Evolutionary conservation across 2,797 vertebrate genomes (phyloP), one percentile per base, ranked within the genome.

Genomic region (Cirrhinus molitorella): DNA sequence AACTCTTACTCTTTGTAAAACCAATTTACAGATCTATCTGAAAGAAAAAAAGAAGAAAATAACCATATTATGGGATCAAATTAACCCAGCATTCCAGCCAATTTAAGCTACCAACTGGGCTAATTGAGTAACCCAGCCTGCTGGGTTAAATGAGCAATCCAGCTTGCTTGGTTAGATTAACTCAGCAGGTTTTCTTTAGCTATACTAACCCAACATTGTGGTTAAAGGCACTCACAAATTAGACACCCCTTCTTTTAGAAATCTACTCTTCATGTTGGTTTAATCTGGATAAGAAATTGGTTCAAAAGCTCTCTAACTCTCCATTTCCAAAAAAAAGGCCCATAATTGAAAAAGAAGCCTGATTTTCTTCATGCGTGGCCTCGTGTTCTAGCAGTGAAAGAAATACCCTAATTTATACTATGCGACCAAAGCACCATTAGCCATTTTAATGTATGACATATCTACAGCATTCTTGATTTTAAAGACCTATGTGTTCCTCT

Each of bases 381-480:
- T 61, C 21, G 12, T 72, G 40, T 49, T 51, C 55, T 63, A 25
- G 25, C n/a, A 25, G 34, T 73, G 57, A 51, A 73, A 11, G 0
- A 49, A 49, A 49, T 49, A 19, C 16, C 57, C 21, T 21, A 40
- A 65, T 21, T 73, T 34, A 51, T 81, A 63, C 51, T 40, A 40
- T 65, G 14, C 57, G 53, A 40, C 57, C n/a, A 37, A 75, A 82
- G 47, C 34, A 7, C n/a, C 47, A 53, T 37, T 53, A n/a, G 23
- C 34, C 71, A 21, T 40, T 76, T 76, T 47, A 76, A 57, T 76
- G 19, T 21, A 83, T 75, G 23, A 40, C n/a, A 23, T 53, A 51
- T 76, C 37, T 66, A 34, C 49, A 76, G 51, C 70, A 73, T 23
- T 61, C 68, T 21, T 16, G 4, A 81, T 53, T 65, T 81, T 73